Conservation (phyloP, 2,113 vertebrate species). For the Hirundichthys speculiger region DNA sequence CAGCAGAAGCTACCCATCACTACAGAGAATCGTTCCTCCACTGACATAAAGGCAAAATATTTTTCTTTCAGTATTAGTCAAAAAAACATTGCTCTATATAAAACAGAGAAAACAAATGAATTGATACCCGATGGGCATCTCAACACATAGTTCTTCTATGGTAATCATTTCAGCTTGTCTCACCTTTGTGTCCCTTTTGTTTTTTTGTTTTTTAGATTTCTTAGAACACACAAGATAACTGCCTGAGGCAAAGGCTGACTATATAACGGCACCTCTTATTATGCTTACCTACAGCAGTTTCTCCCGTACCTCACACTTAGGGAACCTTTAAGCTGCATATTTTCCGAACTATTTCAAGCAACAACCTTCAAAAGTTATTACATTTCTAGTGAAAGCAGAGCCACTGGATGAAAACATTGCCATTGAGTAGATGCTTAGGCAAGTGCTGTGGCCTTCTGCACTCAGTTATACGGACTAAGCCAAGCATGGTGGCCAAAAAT, state of each 20-base stretch:
- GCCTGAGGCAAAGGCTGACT: conserved; percentile 42
- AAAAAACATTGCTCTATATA: background rate
- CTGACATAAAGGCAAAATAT: too few species aligned
- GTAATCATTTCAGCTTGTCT: conserved; percentile 23
- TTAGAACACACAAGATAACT: conserved; percentile 42
- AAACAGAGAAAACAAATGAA: conserved; percentile 1
- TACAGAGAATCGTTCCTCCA: too few species aligned
- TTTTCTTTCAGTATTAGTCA: conserved; percentile 7
- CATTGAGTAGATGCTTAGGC: conserved; percentile 40
- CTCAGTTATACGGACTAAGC: conserved; percentile 48
- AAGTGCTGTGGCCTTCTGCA: conserved; percentile 40
- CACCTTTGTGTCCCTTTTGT: conserved; percentile 22
- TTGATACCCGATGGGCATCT: conserved; percentile 24
- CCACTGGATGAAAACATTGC: conserved; percentile 33
- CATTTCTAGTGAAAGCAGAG: conserved; percentile 40
- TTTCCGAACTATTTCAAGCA: conserved; percentile 43
- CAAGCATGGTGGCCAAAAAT: conserved; percentile 54
- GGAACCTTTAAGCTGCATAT: conserved; percentile 27
- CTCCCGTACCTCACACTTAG: conserved; percentile 45
- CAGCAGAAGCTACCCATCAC: too few species aligned
- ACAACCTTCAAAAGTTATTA: conserved; percentile 45
- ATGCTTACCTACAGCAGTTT: conserved; percentile 57
- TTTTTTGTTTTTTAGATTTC: conserved; percentile 19
- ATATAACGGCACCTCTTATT: conserved; percentile 59
- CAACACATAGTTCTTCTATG: conserved; percentile 16